phyloP scores from a whole-genome alignment of 2,797 vertebrate species.

The Anguilla megastoma region DNA sequence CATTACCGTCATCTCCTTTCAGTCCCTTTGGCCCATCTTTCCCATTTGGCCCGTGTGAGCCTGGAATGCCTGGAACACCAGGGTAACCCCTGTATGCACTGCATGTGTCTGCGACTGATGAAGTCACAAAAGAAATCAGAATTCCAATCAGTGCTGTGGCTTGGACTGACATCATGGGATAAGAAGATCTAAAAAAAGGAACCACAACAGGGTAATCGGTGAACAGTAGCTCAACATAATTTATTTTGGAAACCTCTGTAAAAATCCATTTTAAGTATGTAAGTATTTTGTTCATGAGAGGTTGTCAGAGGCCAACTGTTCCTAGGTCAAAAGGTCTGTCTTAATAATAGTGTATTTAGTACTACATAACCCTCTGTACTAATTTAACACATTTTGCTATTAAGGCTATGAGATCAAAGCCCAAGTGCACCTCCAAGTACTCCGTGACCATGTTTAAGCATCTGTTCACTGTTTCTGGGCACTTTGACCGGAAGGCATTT shows the following conservation, averaged over 20 bases:
- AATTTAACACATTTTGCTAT: background rate
- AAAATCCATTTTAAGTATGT: no score
- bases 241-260: no score
- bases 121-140: slow-evolving; percentile 46
- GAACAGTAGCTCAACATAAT: background rate
- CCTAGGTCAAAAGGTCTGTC: background rate
- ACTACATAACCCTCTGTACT: background rate
- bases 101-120: slow-evolving; percentile 55
- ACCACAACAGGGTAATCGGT: background rate
- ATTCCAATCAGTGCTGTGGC: slow-evolving; percentile 37
- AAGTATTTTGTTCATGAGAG: background rate
- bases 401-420: background rate
- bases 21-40: slow-evolving; percentile 63
- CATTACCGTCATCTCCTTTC: slow-evolving; percentile 61
- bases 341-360: background rate
- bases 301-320: background rate
- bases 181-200: slow-evolving; percentile 29
- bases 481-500: background rate
- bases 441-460: background rate
- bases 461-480: background rate
- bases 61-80: slow-evolving; percentile 70
- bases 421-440: background rate
- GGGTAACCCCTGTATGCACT: slow-evolving; percentile 58
- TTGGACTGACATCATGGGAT: slow-evolving; percentile 30
- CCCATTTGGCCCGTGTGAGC: slow-evolving; percentile 68